Conservation (phyloP, 2,797 vertebrate species). For the Nyctibius grandis region DNA sequence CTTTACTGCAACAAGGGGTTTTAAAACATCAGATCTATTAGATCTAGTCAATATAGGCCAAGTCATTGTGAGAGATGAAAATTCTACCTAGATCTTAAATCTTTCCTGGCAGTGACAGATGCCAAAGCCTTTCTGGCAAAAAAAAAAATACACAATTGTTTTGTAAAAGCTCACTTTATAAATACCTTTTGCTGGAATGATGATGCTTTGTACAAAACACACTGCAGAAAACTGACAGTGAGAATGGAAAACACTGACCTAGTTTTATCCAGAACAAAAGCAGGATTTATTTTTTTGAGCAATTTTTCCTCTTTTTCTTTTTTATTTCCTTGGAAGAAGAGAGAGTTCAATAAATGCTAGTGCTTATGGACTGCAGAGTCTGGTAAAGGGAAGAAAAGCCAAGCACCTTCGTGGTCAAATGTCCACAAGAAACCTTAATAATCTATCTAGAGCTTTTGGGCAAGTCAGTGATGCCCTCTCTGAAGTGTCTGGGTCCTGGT, state of each 20-base stretch:
- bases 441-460: background rate
- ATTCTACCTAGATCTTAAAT: constrained; percentile 54
- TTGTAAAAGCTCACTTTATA: constrained; percentile 51
- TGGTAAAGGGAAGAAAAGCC: background rate
- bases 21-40: constrained; percentile 35
- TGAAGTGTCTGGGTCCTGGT: background rate
- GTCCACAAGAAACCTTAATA: background rate
- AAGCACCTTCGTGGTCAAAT: background rate
- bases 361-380: constrained; percentile 7
- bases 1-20: background rate
- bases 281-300: constrained; percentile 56
- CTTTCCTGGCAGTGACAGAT: constrained; percentile 48
- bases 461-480: background rate
- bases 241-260: constrained; percentile 39
- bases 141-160: background rate
- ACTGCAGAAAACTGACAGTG: constrained; percentile 34
- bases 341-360: constrained; percentile 20
- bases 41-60: constrained; percentile 39
- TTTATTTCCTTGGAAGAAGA: constrained; percentile 4
- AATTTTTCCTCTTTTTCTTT: constrained; percentile 6
- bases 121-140: constrained; percentile 32
- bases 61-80: constrained; percentile 47
- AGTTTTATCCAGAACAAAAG: constrained; percentile 68
- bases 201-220: constrained; percentile 16
- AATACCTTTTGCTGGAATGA: constrained; percentile 50